Evolutionary conservation across 2,888 invertebrate genomes (phyloP), one percentile per base, ranked within the genome.

Genomic region (Pyrrhia umbra): DNA sequence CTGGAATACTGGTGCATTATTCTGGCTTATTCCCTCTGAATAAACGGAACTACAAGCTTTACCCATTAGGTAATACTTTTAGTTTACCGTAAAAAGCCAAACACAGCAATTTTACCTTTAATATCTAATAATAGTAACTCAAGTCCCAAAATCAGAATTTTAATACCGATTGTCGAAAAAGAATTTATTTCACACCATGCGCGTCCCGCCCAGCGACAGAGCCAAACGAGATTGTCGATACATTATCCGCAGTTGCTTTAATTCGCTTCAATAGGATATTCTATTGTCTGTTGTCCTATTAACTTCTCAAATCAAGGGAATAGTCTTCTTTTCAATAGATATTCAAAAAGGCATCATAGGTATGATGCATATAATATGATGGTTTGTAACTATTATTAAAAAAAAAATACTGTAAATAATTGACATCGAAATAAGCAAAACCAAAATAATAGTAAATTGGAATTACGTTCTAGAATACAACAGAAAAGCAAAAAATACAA

Each of bases 141-240:
- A 25, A 42, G 46, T 73, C 79, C 76, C 81, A 81, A 78, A 63
- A 78, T 71, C 81, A 79, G 81, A 81, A 79, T 73, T 68, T 56
- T 25, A 60, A 42, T 49, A 65, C 52, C 60, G 61, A 63, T 65
- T 57, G 45, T 39, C 59, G 56, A 62, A 60, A 74, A 61, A 65
- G 25, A 68, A 70, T 71, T 68, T 63, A 58, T 62, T 45, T 73
- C 77, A 84, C 76, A 78, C 79, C 85, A 84, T 84, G 85, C 85
- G 75, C 63, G 70, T 69, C 68, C 72, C 74, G 68, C 70, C 69
- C 60, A 71, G 52, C 77, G 75, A 68, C 50, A 67, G 58, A 68
- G 61, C 73, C 65, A 64, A 69, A 68, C 76, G 77, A 81, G 82
- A 79, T 83, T 85, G 83, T 85, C 82, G 77, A 84, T 77, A 80